A percentile compares a stretch with the other conserved stretches of the same genome.
These are phyloP conservation scores for Catamblyrhynchus diadema DNA, from an alignment of 2,797 vertebrate genomes.

Conservation along the genomic window DNA sequence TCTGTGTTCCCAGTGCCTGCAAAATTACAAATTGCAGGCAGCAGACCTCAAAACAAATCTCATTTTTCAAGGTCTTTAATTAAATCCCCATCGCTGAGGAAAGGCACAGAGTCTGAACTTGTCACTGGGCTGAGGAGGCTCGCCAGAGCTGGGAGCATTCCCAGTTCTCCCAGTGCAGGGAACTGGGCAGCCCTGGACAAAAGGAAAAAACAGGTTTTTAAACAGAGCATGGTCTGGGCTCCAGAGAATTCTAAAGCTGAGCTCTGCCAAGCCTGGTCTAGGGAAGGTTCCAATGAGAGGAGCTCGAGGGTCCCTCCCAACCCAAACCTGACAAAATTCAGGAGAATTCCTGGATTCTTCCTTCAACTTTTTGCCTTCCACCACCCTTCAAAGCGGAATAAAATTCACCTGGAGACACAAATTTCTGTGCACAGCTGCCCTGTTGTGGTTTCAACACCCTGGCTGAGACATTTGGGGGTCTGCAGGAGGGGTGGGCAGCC, in stretches of 20 bases:
- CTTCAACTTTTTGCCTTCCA: not conserved
- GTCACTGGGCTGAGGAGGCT: not conserved
- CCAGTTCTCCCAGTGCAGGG: not conserved
- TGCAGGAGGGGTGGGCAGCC: not conserved
- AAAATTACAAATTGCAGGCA: not conserved
- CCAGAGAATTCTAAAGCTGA: not conserved
- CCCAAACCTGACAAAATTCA: not conserved
- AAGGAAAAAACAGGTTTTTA: not conserved
- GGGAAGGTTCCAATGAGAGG: not conserved
- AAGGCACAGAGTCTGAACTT: not conserved
- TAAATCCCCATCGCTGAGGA: not conserved
- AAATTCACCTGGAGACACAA: not conserved
- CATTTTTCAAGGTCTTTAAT: not conserved
- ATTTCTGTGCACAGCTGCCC: not conserved
- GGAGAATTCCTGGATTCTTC: not conserved
- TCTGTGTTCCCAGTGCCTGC: rapidly evolving
- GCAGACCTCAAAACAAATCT: not conserved
- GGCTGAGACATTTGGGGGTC: not conserved
- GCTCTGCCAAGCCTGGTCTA: not conserved
- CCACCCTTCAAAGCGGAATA: not conserved
- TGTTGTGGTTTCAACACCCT: rapidly evolving
- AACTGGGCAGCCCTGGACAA: rapidly evolving
- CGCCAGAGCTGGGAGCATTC: not conserved
- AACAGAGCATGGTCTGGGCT: rapidly evolving
- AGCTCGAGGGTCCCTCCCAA: not conserved